phyloP scores from a whole-genome alignment of 2,797 vertebrate genomes.

The Setipinna tenuifilis region DNA sequence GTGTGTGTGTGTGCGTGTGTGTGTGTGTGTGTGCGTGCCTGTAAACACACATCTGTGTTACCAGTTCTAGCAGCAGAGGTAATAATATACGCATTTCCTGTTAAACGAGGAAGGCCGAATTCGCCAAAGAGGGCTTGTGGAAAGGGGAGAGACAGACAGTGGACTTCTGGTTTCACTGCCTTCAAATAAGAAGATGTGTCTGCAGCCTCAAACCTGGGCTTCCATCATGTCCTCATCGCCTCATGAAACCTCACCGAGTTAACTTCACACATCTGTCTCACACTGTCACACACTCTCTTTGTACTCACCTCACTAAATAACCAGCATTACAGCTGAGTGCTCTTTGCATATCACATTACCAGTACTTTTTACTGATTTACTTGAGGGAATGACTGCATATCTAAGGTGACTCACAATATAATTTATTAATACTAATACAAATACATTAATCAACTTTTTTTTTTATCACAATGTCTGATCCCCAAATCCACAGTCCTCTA shows the following conservation, averaged over 20 bases:
- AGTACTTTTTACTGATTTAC: no score
- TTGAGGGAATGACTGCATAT: no score
- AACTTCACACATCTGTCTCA: not conserved
- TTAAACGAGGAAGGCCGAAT: not conserved
- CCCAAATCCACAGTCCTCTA: not conserved
- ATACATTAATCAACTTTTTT: not conserved
- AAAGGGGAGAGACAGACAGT: not conserved
- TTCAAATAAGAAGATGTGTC: slow-evolving; percentile 43
- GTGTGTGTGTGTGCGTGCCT: not conserved
- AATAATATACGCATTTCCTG: not conserved
- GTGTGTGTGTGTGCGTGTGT: not conserved
- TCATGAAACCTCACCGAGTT: not conserved
- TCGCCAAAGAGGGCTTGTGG: not conserved
- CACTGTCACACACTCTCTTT: not conserved
- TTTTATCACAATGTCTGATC: not conserved
- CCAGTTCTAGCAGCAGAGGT: not conserved
- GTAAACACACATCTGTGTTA: not conserved
- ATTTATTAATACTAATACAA: not conserved
- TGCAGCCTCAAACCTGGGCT: slow-evolving; percentile 37
- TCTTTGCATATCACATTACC: no score
- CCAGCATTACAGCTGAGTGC: no score
- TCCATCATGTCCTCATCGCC: no score
- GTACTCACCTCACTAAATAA: not conserved
- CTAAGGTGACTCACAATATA: not conserved
- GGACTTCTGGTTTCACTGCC: slow-evolving; percentile 24